Base-by-base conservation (phyloP, 2,797 vertebrate species). In the Dipus sagitta region DNA sequence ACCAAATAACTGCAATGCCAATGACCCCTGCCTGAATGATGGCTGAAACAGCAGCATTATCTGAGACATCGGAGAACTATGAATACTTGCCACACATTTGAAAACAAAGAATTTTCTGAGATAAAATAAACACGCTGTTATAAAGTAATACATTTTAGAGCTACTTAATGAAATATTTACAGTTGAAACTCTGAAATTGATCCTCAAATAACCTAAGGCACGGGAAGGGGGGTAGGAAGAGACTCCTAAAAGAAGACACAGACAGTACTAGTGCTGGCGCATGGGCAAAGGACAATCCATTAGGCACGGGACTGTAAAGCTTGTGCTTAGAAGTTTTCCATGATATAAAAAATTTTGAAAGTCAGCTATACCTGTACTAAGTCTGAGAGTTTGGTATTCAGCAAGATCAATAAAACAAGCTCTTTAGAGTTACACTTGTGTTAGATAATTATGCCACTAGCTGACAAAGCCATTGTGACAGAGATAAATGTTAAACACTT, bases 81-180 rank as follows among this genome's bases (percentile, higher is more conserved):
- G 47, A 90, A 34, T 64, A 92, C 30, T 21, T 47, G 85, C 58
- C 47, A 91, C 24, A 68, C 42, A 87, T 86, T 20, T 85, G 85
- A 82, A 81, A 21, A 68, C 3, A 58, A 92, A 67, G 67, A 92
- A 77, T 18, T 52, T 21, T 54, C 20, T 28, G 14, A 42, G 32
- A 75, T 38, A 23, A 42, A 30, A 58, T 62, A 58, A 93, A 12
- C 15, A 30, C 8, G 13, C 6, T 20, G 89, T 28, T 34, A 32
- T 65, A 91, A 17, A 75, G 82, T 20, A 84, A 20, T 23, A 30
- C 81, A 75, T 65, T 85, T 96, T 58, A 93, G 28, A 84, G 71
- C 60, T 60, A 52, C 3, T 13, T 83, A 88, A 75, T 78, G 34
- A 85, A 92, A 90, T 42, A 68, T 64, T 88, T 90, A 88, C 54